Conservation (phyloP, 2,888 invertebrate genomes). For the Ophion obscuratus region DNA sequence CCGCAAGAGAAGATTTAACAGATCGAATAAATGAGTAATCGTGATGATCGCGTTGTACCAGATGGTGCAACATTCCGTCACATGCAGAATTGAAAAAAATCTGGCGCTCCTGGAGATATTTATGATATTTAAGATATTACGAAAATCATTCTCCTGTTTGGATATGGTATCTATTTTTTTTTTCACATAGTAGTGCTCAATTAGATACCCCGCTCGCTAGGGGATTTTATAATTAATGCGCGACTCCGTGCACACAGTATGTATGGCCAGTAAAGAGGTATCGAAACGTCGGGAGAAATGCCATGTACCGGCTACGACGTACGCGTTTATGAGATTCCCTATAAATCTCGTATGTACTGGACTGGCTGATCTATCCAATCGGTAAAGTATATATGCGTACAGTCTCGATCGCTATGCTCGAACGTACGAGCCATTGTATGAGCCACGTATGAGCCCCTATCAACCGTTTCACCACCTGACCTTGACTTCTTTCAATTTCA, state of each 20-base stretch:
- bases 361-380: slow-evolving; percentile 61
- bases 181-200: not conserved
- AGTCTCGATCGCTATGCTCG: not conserved
- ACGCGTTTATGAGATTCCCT: slow-evolving; percentile 64
- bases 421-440: slow-evolving; percentile 12
- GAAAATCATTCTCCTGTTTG: not conserved
- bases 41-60: slow-evolving; percentile 33
- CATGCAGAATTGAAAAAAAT: slow-evolving; percentile 34
- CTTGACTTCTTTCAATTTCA: not conserved
- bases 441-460: no score
- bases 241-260: slow-evolving; percentile 17
- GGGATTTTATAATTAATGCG: slow-evolving; percentile 57
- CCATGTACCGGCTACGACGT: slow-evolving; percentile 53
- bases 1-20: slow-evolving; percentile 8
- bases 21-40: slow-evolving; percentile 53
- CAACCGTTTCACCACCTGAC: not conserved
- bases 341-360: slow-evolving; percentile 67
- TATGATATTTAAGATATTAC: slow-evolving; percentile 16
- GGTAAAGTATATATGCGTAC: slow-evolving; percentile 13
- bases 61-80: slow-evolving; percentile 45
- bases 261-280: slow-evolving; percentile 32
- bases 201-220: not conserved
- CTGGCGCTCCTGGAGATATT: slow-evolving; percentile 13
- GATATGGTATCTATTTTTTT: not conserved
- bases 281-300: slow-evolving; percentile 55